Evolutionary conservation across 2,797 vertebrate genomes (phyloP).

Genomic region (Tadarida brasiliensis): DNA sequence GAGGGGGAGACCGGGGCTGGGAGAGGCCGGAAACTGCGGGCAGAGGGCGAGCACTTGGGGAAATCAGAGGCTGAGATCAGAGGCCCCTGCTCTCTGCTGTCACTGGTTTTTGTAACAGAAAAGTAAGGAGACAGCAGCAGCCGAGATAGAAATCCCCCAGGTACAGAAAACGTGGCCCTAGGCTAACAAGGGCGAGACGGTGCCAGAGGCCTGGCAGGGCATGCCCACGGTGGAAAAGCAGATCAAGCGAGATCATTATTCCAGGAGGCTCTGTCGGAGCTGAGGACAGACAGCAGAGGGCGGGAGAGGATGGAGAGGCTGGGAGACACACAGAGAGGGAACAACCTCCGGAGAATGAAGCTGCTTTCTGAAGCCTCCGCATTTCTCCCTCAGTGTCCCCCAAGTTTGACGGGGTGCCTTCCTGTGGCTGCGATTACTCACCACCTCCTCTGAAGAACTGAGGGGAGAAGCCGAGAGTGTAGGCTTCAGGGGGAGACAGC

Average conservation of each 20-base stretch:
- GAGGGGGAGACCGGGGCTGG: background rate
- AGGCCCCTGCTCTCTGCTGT: constrained; percentile 61
- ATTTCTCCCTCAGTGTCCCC: background rate
- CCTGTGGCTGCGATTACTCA: rapidly evolving
- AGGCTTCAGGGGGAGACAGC: background rate
- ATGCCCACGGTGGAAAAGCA: background rate
- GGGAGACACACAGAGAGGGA: background rate
- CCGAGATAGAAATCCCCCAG: constrained; percentile 18
- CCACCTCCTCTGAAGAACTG: background rate
- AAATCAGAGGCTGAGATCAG: constrained; percentile 16
- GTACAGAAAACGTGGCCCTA: background rate
- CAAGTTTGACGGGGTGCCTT: background rate
- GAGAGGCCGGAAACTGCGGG: background rate
- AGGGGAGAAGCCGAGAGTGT: background rate
- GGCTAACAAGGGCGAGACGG: constrained; percentile 40
- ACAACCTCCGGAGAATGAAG: background rate
- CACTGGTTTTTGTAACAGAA: constrained; percentile 45
- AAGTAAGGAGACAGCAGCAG: constrained; percentile 54
- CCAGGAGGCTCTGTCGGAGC: background rate
- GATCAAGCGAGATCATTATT: constrained; percentile 23
- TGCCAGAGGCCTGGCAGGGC: constrained; percentile 26
- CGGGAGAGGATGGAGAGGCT: rapidly evolving
- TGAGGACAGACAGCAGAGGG: background rate
- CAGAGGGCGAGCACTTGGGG: constrained; percentile 49
- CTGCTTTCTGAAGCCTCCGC: background rate